A percentile compares a stretch with the other conserved stretches of the same genome.
Evolutionary conservation across 2,888 invertebrate species (phyloP).

Genomic region (Acronicta aceris): DNA sequence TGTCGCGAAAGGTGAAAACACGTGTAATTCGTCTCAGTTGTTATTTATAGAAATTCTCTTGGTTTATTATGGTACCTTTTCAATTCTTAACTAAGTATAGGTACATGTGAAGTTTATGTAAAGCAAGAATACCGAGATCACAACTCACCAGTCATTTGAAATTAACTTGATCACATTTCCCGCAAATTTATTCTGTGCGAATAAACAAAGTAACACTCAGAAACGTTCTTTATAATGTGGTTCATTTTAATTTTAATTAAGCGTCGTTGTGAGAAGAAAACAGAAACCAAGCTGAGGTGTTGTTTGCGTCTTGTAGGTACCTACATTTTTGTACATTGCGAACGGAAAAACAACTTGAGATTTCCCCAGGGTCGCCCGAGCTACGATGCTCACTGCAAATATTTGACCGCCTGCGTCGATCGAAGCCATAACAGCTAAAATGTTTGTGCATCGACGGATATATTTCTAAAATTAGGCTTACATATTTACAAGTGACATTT

Average conservation of each 20-base stretch:
- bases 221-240: constrained; percentile 22
- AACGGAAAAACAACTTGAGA: constrained; percentile 61
- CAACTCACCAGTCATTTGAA: constrained; percentile 12
- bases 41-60: constrained; percentile 8
- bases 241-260: constrained; percentile 48
- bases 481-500: constrained; percentile 17
- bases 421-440: constrained; percentile 30
- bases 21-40: constrained; percentile 2
- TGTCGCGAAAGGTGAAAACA: constrained; percentile 14
- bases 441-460: constrained; percentile 15
- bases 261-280: constrained; percentile 29
- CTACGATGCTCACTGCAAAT: constrained; percentile 60
- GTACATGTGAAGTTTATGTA: constrained; percentile 15
- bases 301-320: constrained; percentile 45
- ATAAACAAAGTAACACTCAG: constrained; percentile 30
- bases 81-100: constrained; percentile 11
- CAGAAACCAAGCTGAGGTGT: constrained; percentile 25
- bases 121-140: constrained; percentile 17
- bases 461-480: constrained; percentile 27
- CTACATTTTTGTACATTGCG: constrained; percentile 52
- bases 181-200: constrained; percentile 18
- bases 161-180: constrained; percentile 20
- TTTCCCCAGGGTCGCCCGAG: constrained; percentile 65
- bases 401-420: constrained; percentile 58
- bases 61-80: constrained; percentile 10